Percentiles rank a stretch among this genome's conserved stretches.
These are phyloP conservation scores for Epinephelus awoara DNA, from an alignment of 2,797 vertebrate species.

Conservation along the genomic window DNA sequence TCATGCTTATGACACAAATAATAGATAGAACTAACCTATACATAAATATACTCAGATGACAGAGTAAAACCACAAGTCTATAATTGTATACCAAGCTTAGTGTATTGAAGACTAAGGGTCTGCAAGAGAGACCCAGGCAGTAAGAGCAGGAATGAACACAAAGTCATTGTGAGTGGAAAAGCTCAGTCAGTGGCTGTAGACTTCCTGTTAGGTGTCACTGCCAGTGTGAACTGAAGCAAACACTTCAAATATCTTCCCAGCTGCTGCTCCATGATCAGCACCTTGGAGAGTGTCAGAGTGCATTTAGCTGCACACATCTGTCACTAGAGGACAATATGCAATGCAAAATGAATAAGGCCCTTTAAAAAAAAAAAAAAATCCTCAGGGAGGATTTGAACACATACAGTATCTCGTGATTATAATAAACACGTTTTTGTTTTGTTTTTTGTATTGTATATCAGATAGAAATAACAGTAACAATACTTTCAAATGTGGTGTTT, in stretches of 20 bases:
- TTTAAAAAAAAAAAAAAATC: too few species aligned
- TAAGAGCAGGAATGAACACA: background rate
- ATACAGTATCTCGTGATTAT: background rate
- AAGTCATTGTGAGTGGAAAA: background rate
- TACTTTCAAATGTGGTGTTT: too few species aligned
- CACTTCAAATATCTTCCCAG: background rate
- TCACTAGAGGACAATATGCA: too few species aligned
- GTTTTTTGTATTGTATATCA: too few species aligned
- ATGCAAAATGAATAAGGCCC: too few species aligned
- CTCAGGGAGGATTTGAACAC: background rate
- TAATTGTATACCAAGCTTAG: background rate
- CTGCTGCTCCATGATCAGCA: conserved; percentile 32
- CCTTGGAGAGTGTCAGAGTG: conserved; percentile 11
- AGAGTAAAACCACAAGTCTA: background rate
- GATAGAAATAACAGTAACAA: too few species aligned
- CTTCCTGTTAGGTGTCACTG: background rate
- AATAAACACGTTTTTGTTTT: too few species aligned
- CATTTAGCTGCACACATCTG: background rate
- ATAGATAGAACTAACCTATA: background rate
- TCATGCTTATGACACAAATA: background rate
- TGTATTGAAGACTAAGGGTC: too few species aligned
- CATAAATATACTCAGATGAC: background rate
- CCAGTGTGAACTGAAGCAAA: background rate
- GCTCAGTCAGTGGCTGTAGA: background rate
- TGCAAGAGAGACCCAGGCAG: background rate